phyloP scores from a whole-genome alignment of 2,113 vertebrate genomes.

The Monopterus albus region DNA sequence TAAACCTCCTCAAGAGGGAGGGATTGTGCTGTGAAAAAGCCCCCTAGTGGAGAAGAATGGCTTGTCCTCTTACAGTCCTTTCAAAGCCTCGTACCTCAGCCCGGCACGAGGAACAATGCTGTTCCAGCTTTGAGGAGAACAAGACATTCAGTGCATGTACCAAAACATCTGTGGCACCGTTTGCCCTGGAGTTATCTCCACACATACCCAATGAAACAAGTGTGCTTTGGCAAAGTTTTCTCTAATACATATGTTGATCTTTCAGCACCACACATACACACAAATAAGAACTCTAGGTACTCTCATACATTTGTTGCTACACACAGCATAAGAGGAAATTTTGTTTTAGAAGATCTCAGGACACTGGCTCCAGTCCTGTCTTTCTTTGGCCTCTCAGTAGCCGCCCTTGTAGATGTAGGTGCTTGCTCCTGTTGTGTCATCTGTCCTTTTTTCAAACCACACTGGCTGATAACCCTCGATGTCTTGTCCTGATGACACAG shows the following conservation, averaged over 20 bases:
- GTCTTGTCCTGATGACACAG: constrained; percentile 84
- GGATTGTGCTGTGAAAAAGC: constrained; percentile 23
- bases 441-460: constrained; percentile 93
- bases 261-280: not conserved
- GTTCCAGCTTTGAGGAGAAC: constrained; percentile 41
- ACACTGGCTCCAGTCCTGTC: constrained; percentile 90
- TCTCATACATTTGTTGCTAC: too few species aligned
- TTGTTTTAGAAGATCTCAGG: constrained; percentile 90
- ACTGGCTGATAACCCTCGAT: constrained; percentile 85
- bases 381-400: constrained; percentile 96
- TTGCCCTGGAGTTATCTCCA: not conserved
- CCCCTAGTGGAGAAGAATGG: not conserved
- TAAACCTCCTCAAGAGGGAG: constrained; percentile 9
- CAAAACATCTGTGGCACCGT: not conserved
- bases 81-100: constrained; percentile 11
- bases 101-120: constrained; percentile 23
- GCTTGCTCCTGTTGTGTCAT: constrained; percentile 86
- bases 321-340: not conserved
- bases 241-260: constrained; percentile 1
- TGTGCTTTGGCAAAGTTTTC: constrained; percentile 5
- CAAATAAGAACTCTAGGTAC: constrained; percentile 2
- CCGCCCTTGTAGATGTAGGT: constrained; percentile 90
- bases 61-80: constrained; percentile 16
- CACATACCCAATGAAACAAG: not conserved
- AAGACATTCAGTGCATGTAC: constrained; percentile 21